Evolutionary conservation across 2,797 vertebrate genomes (phyloP), one percentile per base, ranked within the genome.

Genomic region (Gallinago nigripennis): DNA sequence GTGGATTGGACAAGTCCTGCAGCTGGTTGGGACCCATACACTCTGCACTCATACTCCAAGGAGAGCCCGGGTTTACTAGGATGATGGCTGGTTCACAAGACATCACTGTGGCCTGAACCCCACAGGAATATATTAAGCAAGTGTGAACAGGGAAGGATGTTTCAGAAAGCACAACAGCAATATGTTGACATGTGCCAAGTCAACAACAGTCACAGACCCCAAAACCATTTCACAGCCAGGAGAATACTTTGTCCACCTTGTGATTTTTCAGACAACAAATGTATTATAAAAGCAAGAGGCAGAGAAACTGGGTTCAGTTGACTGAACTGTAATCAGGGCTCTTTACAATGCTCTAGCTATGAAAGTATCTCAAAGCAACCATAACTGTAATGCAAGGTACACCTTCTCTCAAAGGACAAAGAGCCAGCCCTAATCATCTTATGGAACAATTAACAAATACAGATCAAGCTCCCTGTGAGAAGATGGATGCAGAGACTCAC

Each of bases 401-500:
- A 46, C 35, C 39, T 56, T 43, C 64, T 80, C 71, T 61, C 48
- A 75, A 68, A 77, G 23, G 35, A 82, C 41, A 82, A 94, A 82
- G 19, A 86, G 17, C 14, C 56, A 77, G 21, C 11, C 18, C 56
- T 54, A 35, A 58, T 54, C 27, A 51, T 30, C 48, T 54, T 58
- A 69, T 1, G 9, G 54, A 81, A 75, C 51, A 76, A 75, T 24
- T 70, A 72, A 50, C 6, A 70, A 68, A 33, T 39, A 82, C 20
- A 84, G 19, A 71, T 37, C 43, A 53, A 48, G 31, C 4, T 37
- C 39, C 6, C 73, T 50, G 11, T n/a, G 56, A 72, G 75, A 93
- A 87, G 43, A 86, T 13, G 27, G 50, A 81, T 6, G 23, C 70
- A 89, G 18, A 51, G 17, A 86, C 97, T 98, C 90, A 99, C 99